Evolutionary conservation across 2,113 vertebrate species (phyloP).

Genomic region (Hippocampus comes): DNA sequence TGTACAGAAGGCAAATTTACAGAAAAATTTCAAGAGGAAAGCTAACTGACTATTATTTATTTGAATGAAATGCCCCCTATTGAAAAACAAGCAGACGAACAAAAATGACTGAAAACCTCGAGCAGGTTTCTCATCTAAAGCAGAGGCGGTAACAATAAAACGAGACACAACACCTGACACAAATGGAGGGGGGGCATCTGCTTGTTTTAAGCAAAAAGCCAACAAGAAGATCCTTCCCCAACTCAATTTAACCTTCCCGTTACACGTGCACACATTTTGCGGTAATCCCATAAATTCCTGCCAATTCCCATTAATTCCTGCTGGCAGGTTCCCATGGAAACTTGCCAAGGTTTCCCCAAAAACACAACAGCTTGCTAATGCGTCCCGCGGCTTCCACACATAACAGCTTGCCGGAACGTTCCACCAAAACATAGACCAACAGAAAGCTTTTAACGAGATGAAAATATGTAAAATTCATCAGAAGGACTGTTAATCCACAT

Average conservation of each 20-base stretch:
- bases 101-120: no score
- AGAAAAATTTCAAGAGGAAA: no score
- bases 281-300: neutral
- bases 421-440: neutral
- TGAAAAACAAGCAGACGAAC: no score
- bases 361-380: constrained; percentile 1
- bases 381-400: neutral
- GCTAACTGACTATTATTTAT: no score
- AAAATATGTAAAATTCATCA: neutral
- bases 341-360: neutral
- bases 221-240: neutral
- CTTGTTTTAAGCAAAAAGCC: neutral
- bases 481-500: neutral
- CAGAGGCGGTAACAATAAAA: neutral
- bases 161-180: no score
- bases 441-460: neutral
- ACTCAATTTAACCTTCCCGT: neutral
- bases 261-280: neutral
- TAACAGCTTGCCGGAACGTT: neutral
- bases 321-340: constrained; percentile 5
- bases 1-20: no score
- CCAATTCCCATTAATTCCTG: constrained; percentile 1
- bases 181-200: neutral
- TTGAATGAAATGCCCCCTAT: no score
- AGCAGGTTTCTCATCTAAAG: no score